Conservation (phyloP, 2,888 invertebrate genomes). For the Pristionchus exspectatus region DNA sequence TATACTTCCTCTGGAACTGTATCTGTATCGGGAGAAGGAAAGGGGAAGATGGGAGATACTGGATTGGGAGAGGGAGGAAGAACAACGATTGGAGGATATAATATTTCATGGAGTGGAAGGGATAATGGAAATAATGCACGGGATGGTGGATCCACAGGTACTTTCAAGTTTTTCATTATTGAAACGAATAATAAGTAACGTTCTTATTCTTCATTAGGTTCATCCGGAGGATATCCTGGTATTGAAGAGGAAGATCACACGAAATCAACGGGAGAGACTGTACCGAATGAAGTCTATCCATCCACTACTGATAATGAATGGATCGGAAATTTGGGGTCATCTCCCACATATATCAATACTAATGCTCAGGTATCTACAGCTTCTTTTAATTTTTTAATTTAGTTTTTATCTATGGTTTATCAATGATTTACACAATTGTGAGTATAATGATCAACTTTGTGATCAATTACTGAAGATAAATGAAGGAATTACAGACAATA, state of each 20-base stretch:
- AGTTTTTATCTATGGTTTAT: no score
- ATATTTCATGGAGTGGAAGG: background rate
- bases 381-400: background rate
- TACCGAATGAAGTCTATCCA: constrained; percentile 14
- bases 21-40: background rate
- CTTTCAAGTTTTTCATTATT: no score
- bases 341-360: constrained; percentile 42
- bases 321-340: background rate
- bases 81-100: background rate
- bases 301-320: constrained; percentile 1
- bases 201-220: background rate
- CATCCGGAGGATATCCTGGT: constrained; percentile 1
- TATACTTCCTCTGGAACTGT: background rate
- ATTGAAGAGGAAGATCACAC: background rate
- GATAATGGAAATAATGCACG: constrained; percentile 8
- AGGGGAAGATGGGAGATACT: background rate
- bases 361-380: constrained; percentile 31
- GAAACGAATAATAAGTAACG: background rate
- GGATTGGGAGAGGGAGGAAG: constrained; percentile 19
- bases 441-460: no score
- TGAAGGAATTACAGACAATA: background rate
- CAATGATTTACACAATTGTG: no score
- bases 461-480: background rate
- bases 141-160: constrained; percentile 9
- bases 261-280: background rate